phyloP scores from a whole-genome alignment of 2,888 invertebrate genomes.

The Oxytorus armatus region DNA sequence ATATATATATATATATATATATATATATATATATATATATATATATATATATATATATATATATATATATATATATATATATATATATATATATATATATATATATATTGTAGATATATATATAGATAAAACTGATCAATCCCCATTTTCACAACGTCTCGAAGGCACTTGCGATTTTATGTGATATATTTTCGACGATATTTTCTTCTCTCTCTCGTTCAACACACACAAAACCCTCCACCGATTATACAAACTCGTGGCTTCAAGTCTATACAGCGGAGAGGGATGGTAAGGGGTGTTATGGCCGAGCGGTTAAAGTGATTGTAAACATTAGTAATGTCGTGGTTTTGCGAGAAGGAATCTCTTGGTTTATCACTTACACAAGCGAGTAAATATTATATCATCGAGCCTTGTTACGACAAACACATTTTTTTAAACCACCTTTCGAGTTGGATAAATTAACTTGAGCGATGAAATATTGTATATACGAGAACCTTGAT shows the following conservation, averaged over 20 bases:
- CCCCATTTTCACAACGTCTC: conserved; percentile 22
- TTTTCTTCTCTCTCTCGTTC: conserved; percentile 34
- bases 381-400: conserved; percentile 55
- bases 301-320: conserved; percentile 60
- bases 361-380: conserved; percentile 47
- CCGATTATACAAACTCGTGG: conserved; percentile 61
- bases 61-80: too few relatives aligned
- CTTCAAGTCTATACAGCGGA: conserved; percentile 17
- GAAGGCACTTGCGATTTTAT: conserved; percentile 51
- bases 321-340: conserved; percentile 67
- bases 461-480: neutral
- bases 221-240: conserved; percentile 49
- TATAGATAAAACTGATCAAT: neutral
- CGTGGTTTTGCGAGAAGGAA: conserved; percentile 37
- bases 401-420: conserved; percentile 39
- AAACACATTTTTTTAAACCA: neutral
- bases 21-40: too few relatives aligned
- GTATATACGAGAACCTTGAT: too few relatives aligned
- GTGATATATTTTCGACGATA: conserved; percentile 54
- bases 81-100: too few relatives aligned
- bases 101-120: too few relatives aligned
- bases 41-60: too few relatives aligned
- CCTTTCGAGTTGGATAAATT: neutral
- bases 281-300: neutral
- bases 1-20: too few relatives aligned